Evolutionary conservation across 2,113 vertebrate species (phyloP), one percentile per base, ranked within the genome.

Genomic region (Candoia aspera): DNA sequence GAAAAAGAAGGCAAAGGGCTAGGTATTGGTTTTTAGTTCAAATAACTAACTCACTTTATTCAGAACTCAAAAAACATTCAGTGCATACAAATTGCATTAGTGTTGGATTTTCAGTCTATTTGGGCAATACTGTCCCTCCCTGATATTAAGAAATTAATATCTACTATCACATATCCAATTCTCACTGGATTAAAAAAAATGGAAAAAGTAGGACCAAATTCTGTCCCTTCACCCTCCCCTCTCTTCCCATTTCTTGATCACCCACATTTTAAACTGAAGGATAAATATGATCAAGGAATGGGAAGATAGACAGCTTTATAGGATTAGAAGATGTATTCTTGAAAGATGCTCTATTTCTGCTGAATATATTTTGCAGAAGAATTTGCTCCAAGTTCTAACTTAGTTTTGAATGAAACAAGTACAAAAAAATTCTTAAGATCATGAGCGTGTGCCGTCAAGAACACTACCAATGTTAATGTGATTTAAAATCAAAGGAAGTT

Each of bases 261-360:
- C 33, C 68, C 33, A 79, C 17, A 42, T 79, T 79, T 79, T 79
- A 79, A 79, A 79, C 8, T 21, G 42, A 33, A 79, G 73, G 73
- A 79, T 79, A 79, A 79, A 79, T 79, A 37, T 79, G 73, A 79
- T 79, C 33, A 79, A 79, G 73, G 73, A 79, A 79, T 79, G 73
- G 73, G 33, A 79, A 37, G 33, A 79, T 42, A 21, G 73, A 79
- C 73, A 79, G 33, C 42, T 79, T 79, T 79, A 79, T 79, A 79
- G 73, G 73, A 79, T 79, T 79, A 79, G 73, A 21, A 79, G 19
- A 79, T 79, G 33, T 33, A 79, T 79, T 79, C 42, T 79, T 42
- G 73, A 79, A 79, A 79, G 33, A 21, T 17, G 42, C 33, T 79
- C 42, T 79, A 42, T 19, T 79, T 79, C 73, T 42, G 19, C 33